Base-by-base conservation (phyloP, 1,140 invertebrate genomes). In the Bemisia tabaci region DNA sequence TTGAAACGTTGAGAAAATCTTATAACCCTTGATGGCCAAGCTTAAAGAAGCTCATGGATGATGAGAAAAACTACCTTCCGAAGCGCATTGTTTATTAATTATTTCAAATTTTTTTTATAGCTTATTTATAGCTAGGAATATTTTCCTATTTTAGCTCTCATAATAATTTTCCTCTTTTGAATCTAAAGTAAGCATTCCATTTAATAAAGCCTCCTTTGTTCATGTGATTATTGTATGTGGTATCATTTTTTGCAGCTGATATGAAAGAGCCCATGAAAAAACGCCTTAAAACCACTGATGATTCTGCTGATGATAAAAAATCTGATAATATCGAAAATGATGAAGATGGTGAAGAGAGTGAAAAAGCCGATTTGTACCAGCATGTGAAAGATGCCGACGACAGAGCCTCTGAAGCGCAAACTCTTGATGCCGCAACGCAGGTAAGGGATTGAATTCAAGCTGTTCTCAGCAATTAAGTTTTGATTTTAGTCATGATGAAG, bases 301-400 rank as follows among this genome's bases (percentile, higher is more conserved):
- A 75, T 22, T 65, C 48, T n/a, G 69, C 77, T 65, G 73, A 75
- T 22, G 72, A 78, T 65, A 76, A 84, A 17, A 75, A 83, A 0
- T 75, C 83, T 12, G 75, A 81, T 1, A 74, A 76, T 0, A 79
- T 80, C 1, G 77, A 82, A 21, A 77, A 81, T 17, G 77, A 77
- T 1, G 79, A 78, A n/a, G 74, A 77, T 2, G 72, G 77, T 21
- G 73, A 81, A 9, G 74, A 81, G 11, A 75, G 82, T 5, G 72
- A 75, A 59, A 80, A 83, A 26, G 81, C 86, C 1, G 88, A 92
- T 62, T 80, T 88, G 59, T 95, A 89, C 76, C 87, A 95, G 77
- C 94, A 96, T 76, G 86, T 96, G 0, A 86, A 89, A 71, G 85
- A 93, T 70, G 82, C 89, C 0, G 84, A 85, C 22, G 67, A 66